phyloP scores from a whole-genome alignment of 2,113 vertebrate species.

The Lethenteron camtschaticum region DNA sequence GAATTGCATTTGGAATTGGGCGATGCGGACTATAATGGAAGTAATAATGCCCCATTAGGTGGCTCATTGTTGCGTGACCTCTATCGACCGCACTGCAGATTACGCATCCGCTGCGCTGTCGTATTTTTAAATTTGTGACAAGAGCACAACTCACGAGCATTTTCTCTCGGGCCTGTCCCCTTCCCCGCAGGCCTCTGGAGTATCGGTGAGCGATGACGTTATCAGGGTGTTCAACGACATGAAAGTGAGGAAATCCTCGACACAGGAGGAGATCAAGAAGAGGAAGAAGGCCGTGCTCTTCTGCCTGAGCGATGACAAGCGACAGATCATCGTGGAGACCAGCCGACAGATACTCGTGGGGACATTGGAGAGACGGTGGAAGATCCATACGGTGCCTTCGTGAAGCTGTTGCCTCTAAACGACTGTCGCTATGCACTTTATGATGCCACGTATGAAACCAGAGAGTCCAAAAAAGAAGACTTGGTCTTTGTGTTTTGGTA shows the following conservation, averaged over 20 bases:
- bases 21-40: too few species aligned
- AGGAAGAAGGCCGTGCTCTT: slow-evolving; percentile 66
- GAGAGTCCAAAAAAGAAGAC: slow-evolving; percentile 73
- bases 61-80: too few species aligned
- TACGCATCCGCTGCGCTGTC: too few species aligned
- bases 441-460: slow-evolving; percentile 54
- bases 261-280: slow-evolving; percentile 38
- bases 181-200: slow-evolving; percentile 42
- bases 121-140: too few species aligned
- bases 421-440: slow-evolving; percentile 69
- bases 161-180: too few species aligned
- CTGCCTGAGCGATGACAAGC: slow-evolving; percentile 46
- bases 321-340: slow-evolving; percentile 45
- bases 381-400: slow-evolving; percentile 42
- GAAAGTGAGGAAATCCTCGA: slow-evolving; percentile 57
- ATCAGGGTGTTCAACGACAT: slow-evolving; percentile 55
- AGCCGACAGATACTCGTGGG: slow-evolving; percentile 43
- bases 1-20: too few species aligned
- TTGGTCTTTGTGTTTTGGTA: slow-evolving; percentile 73
- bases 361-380: slow-evolving; percentile 34
- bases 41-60: too few species aligned
- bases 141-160: too few species aligned
- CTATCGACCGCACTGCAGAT: too few species aligned
- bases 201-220: slow-evolving; percentile 49
- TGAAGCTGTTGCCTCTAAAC: slow-evolving; percentile 41